Evolutionary conservation across 2,888 invertebrate species (phyloP), one percentile per base, ranked within the genome.

Genomic region (Conistra vaccinii): DNA sequence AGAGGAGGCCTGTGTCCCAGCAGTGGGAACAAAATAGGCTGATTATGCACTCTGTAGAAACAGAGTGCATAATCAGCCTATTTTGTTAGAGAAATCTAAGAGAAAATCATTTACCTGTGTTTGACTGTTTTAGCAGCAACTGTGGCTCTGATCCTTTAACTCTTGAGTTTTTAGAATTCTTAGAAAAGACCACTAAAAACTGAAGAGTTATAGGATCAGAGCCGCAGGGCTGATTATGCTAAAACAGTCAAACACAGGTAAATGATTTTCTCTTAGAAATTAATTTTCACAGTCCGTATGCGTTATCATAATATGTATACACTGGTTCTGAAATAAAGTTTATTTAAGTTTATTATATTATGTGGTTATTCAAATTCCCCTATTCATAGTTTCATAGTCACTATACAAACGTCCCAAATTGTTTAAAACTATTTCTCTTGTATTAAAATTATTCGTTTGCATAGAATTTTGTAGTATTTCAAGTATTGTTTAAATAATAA

Each of bases 341-440:
- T 39, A 39, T 51, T 42, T n/a, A 23, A 39, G 29, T 35, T 53
- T 32, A 39, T 26, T 58, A 58, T 29, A 39, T 29, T 58, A 55
- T 65, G 63, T 55, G 65, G 14, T 35, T 77, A 65, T 65, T 58
- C 26, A 71, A 79, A 79, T 79, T 58, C 20, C 39, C 10, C 42
- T 58, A 35, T 77, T 79, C 51, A 79, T 35, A 58, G 55, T 53
- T 35, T 35, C 32, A 35, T 35, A 35, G 35, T 35, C 45, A 53
- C 62, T 48, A 23, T 62, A 32, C 17, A 48, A 71, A 62, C 39
- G 32, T 51, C 9, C 26, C 26, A 51, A 78, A 58, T 60, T 78
- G 48, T 77, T 75, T 26, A 26, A 66, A 76, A 60, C 26, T 29
- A 35, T 78, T 69, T 53, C 78, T 78, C 23, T 42, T 60, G n/a